Conservation (phyloP, 2,797 vertebrate species). For the Heteromormyrus szaboi region DNA sequence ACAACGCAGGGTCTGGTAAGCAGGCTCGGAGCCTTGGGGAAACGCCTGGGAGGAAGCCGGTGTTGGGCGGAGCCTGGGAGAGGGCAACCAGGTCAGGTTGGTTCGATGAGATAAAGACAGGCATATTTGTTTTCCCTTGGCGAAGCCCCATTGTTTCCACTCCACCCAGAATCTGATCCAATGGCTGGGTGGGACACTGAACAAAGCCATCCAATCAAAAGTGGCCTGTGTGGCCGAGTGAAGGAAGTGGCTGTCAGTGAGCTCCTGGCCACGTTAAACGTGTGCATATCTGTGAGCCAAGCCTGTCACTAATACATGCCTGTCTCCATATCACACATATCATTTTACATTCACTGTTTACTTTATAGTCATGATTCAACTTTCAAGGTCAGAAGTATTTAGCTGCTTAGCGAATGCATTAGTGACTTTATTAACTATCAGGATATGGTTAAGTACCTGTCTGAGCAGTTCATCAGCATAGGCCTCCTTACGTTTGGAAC, state of each 20-base stretch:
- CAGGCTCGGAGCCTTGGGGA: background rate
- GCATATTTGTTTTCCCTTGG: conserved; percentile 15
- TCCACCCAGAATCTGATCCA: background rate
- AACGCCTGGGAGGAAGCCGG: conserved; percentile 1
- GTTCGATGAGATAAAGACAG: background rate
- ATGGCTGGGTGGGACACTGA: background rate
- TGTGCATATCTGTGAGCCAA: background rate
- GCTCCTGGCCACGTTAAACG: background rate
- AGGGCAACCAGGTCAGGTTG: background rate
- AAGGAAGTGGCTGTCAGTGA: conserved; percentile 15
- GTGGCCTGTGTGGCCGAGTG: background rate
- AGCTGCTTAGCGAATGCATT: background rate
- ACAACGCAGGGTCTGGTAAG: background rate
- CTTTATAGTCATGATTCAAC: background rate
- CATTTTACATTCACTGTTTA: background rate
- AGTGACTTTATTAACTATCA: background rate
- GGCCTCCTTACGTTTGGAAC: background rate
- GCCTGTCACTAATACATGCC: background rate
- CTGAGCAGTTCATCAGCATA: background rate
- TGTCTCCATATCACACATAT: background rate
- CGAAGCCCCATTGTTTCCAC: conserved; percentile 3
- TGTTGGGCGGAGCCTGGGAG: conserved; percentile 4
- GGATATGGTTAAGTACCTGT: background rate
- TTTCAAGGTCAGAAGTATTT: background rate
- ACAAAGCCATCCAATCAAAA: background rate